These are phyloP conservation scores for Pogonognathellus flavescens DNA, from an alignment of 1,140 invertebrate species.

Conservation along the genomic window DNA sequence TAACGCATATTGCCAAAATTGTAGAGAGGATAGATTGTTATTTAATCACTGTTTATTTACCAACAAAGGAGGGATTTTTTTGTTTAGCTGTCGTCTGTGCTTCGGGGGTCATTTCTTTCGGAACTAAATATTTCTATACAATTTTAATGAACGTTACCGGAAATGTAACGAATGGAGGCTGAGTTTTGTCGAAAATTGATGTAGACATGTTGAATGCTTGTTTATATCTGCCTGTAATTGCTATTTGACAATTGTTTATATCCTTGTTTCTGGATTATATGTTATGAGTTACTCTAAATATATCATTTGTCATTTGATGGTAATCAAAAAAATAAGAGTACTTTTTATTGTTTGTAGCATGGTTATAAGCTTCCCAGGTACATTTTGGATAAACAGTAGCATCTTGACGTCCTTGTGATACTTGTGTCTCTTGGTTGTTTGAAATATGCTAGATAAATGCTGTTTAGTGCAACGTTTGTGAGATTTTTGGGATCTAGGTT, in stretches of 20 bases:
- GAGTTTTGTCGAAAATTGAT: not conserved
- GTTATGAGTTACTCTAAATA: not conserved
- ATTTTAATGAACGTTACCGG: too few species aligned
- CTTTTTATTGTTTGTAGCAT: not conserved
- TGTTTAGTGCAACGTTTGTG: not conserved
- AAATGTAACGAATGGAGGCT: not conserved
- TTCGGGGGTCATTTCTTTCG: too few species aligned
- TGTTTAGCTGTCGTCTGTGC: too few species aligned
- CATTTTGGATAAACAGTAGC: not conserved
- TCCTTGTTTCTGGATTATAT: not conserved
- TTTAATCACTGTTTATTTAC: too few species aligned
- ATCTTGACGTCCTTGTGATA: not conserved
- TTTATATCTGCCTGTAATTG: not conserved
- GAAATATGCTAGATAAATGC: not conserved
- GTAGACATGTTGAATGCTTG: not conserved
- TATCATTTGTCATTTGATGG: not conserved
- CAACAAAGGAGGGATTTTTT: too few species aligned
- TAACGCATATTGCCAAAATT: too few species aligned
- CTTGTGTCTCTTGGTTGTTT: not conserved
- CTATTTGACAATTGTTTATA: not conserved
- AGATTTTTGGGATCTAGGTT: not conserved
- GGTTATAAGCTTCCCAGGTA: not conserved
- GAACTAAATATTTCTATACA: too few species aligned
- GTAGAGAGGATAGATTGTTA: too few species aligned
- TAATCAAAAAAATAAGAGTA: slow-evolving; percentile 18